Evolutionary conservation across 2,797 vertebrate species (phyloP).

Genomic region (Squalus acanthias): DNA sequence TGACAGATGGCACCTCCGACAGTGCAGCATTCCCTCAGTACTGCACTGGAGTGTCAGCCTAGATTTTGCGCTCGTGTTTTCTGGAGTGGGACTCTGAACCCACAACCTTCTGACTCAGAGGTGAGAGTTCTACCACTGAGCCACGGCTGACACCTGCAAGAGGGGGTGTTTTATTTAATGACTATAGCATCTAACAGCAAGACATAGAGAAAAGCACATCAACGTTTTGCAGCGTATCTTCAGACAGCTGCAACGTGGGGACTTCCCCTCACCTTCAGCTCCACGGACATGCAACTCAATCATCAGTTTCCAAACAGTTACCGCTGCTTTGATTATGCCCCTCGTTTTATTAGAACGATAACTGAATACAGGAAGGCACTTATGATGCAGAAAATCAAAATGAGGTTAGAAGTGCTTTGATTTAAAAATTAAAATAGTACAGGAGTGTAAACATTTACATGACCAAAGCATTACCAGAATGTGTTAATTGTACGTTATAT

Average conservation of each 20-base stretch:
- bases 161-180: neutral
- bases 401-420: conserved; percentile 9
- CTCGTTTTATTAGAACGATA: neutral
- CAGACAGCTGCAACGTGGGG: neutral
- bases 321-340: neutral
- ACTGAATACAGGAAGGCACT: conserved; percentile 25
- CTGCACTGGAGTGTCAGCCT: neutral
- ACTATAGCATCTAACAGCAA: neutral
- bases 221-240: neutral
- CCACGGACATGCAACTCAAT: neutral
- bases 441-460: conserved; percentile 17
- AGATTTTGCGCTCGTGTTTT: neutral
- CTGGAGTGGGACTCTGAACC: neutral
- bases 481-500: neutral
- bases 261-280: neutral
- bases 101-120: neutral
- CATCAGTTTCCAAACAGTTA: neutral
- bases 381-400: conserved; percentile 17
- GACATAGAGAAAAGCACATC: neutral
- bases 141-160: neutral
- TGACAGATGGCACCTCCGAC: neutral
- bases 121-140: neutral
- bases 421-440: neutral
- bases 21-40: neutral
- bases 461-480: neutral